These are phyloP conservation scores for Hemibagrus wyckioides DNA, from an alignment of 2,113 vertebrate genomes.

Conservation along the genomic window DNA sequence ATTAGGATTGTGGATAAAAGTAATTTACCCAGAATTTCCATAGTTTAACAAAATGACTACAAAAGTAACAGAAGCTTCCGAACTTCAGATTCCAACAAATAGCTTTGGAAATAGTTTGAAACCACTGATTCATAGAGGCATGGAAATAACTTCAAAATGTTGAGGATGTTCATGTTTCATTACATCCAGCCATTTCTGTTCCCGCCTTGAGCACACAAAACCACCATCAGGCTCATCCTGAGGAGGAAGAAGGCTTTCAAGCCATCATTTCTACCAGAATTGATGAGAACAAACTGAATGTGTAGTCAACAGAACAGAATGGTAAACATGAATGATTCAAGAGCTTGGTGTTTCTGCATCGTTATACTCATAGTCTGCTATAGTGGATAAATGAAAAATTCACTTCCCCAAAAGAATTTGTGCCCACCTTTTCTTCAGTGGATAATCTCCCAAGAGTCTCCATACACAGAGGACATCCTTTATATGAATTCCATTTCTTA, in stretches of 20 bases:
- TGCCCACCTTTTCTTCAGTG: background rate
- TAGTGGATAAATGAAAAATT: background rate
- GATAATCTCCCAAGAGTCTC: background rate
- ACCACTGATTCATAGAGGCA: background rate
- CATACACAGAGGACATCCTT: no score
- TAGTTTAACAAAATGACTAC: background rate
- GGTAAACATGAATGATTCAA: background rate
- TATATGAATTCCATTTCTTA: no score
- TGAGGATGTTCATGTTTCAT: background rate
- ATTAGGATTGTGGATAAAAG: background rate
- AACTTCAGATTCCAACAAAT: background rate
- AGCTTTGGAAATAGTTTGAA: background rate
- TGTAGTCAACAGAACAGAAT: background rate
- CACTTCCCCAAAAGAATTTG: background rate
- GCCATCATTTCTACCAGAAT: background rate
- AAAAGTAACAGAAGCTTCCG: background rate
- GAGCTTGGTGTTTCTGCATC: background rate
- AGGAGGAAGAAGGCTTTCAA: background rate
- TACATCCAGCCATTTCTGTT: background rate
- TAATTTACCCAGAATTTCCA: background rate
- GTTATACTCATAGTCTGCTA: background rate
- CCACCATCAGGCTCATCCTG: background rate
- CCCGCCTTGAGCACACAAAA: background rate
- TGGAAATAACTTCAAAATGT: background rate
- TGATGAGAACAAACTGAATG: background rate